These are phyloP conservation scores for Eriocheir sinensis DNA, from an alignment of 1,140 invertebrate genomes.

Conservation along the genomic window DNA sequence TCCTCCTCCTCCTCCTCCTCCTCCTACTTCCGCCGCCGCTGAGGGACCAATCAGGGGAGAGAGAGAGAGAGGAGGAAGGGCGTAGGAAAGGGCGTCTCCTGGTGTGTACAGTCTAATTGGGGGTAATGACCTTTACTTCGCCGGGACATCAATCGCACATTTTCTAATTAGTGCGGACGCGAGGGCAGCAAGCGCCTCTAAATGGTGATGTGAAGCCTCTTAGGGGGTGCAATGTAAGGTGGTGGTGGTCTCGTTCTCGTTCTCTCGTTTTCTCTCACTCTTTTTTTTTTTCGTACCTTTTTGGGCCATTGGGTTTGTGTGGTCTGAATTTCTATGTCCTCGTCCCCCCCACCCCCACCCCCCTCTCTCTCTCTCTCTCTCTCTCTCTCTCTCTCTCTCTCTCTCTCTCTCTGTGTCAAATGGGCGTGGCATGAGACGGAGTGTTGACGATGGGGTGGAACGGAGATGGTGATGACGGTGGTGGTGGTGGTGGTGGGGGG, in stretches of 20 bases:
- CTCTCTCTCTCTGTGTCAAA: neutral
- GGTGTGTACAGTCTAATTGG: neutral
- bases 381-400: constrained; percentile 54
- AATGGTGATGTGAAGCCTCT: neutral
- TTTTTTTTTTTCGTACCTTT: too few relatives aligned
- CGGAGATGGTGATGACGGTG: too few relatives aligned
- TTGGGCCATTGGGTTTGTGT: too few relatives aligned
- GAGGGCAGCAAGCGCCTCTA: neutral
- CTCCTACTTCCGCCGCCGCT: neutral
- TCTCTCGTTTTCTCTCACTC: neutral
- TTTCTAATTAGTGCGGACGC: neutral
- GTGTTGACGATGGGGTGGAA: too few relatives aligned
- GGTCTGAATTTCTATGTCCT: too few relatives aligned
- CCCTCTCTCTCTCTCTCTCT: constrained; percentile 28
- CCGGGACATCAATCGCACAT: neutral
- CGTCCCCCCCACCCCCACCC: neutral
- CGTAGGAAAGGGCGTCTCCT: neutral
- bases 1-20: constrained; percentile 6
- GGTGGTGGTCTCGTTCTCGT: neutral
- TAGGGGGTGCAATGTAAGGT: neutral
- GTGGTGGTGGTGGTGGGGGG: too few relatives aligned
- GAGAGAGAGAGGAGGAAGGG: neutral
- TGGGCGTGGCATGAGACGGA: too few relatives aligned
- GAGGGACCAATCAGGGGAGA: neutral
- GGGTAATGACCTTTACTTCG: neutral